A percentile compares a stretch with the other conserved stretches of the same genome.
Conservation (phyloP, 2,113 vertebrate genomes). For the Illadopsis cleaveri region DNA sequence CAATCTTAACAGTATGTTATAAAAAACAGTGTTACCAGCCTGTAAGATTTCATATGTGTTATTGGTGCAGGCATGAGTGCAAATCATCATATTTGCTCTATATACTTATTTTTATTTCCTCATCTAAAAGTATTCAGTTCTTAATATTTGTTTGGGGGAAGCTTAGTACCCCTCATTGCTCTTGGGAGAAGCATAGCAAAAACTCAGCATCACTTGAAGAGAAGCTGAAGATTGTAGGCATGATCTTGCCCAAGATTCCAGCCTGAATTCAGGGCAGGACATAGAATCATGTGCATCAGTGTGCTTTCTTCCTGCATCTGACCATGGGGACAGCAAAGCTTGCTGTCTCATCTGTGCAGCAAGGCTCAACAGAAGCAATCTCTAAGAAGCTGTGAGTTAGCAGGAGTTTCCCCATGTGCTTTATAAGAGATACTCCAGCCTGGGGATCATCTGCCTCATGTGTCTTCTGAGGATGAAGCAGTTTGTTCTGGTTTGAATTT, state of each 20-base stretch:
- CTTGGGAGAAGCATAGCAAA: not conserved
- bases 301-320: not conserved
- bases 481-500: not conserved
- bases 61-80: not conserved
- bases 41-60: not conserved
- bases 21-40: not conserved
- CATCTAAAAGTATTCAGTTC: not conserved
- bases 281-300: not conserved
- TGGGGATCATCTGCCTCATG: not conserved
- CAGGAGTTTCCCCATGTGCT: not conserved
- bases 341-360: not conserved
- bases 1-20: not conserved
- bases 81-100: not conserved
- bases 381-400: not conserved
- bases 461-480: not conserved
- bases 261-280: not conserved
- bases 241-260: not conserved
- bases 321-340: not conserved
- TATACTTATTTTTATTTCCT: not conserved
- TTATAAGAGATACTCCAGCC: not conserved
- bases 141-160: not conserved
- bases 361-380: fast-evolving
- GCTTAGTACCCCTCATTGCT: not conserved
- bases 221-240: not conserved
- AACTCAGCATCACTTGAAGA: not conserved